Conservation (phyloP, 2,888 invertebrate genomes). For the Gymnosoma rotundatum region DNA sequence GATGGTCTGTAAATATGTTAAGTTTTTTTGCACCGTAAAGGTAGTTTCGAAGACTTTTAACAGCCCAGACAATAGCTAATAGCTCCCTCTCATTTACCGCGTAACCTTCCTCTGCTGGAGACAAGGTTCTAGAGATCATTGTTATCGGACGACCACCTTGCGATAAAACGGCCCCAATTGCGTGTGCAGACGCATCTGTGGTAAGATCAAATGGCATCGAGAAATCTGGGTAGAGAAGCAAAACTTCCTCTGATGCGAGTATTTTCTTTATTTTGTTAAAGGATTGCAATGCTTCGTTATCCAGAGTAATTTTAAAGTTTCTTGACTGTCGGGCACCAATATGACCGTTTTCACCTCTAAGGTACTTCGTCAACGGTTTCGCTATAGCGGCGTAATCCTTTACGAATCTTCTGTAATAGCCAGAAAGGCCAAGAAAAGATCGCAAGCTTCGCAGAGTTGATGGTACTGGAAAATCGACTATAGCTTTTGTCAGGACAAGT, state of each 20-base stretch:
- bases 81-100: constrained; percentile 24
- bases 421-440: constrained; percentile 40
- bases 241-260: constrained; percentile 27
- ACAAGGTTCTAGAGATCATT: constrained; percentile 50
- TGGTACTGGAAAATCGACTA: too few species aligned
- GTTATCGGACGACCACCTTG: constrained; percentile 11
- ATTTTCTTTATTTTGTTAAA: constrained; percentile 29
- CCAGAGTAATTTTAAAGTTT: constrained; percentile 10
- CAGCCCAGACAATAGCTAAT: constrained; percentile 40
- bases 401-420: constrained; percentile 41
- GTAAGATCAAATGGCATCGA: constrained; percentile 60
- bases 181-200: constrained; percentile 72
- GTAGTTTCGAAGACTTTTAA: constrained; percentile 26
- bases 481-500: too few species aligned
- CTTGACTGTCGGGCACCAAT: constrained; percentile 16
- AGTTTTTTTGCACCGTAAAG: constrained; percentile 14
- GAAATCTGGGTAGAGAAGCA: constrained; percentile 30
- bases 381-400: constrained; percentile 15
- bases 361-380: constrained; percentile 12
- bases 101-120: constrained; percentile 44
- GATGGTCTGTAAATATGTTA: neutral
- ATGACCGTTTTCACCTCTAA: constrained; percentile 14
- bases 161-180: constrained; percentile 35
- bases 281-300: constrained; percentile 9
- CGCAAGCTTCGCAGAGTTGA: neutral